Base-by-base conservation (phyloP, 2,113 vertebrate genomes). In the Phylloscopus trochilus region DNA sequence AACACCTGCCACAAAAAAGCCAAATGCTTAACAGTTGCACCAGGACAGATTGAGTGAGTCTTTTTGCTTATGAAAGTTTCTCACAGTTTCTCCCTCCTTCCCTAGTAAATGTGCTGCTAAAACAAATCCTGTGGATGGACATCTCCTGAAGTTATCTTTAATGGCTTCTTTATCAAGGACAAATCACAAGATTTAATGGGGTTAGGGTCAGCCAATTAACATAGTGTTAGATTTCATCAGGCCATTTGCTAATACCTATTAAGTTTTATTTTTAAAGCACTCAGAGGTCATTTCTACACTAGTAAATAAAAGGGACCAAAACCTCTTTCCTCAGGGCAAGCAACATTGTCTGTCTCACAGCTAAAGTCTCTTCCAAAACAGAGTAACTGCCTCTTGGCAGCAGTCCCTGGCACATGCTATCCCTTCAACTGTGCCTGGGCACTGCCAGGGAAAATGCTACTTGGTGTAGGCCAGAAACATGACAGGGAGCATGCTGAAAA, bases 1-100 rank as follows among this genome's bases (percentile, higher is more conserved):
- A 98, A 98, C 76, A 98, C 98, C 39, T 99, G 99, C 83, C 97
- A 98, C 91, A 97, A 84, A 93, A 97, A 98, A 24, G 99, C 99
- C 30, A 97, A 97, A 83, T 99, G 99, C 15, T 89, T 77, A 68
- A 99, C 98, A 5, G 28, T 94, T 15, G 93, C 86, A 30, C 98
- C 98, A 0, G 99, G 98, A 93, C 92, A 90, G 79, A 95, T 98
- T 41, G 60, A 62, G 99, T 99, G 97, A 97, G 99, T 97, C 51
- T 37, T 86, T 90, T 33, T 91, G 31, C 33, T 94, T 83, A 26
- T 47, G 35, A 39, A 15, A 73, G 22, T 83, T 80, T 51, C 35
- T 35, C 20, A 13, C 22, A 15, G 11, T 16, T 59, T 62, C 14
- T 79, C 14, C 12, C 21, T 87, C 21, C 21, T 60, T 3, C 14